Base-by-base conservation (phyloP, 2,797 vertebrate genomes). In the Anabas testudineus region DNA sequence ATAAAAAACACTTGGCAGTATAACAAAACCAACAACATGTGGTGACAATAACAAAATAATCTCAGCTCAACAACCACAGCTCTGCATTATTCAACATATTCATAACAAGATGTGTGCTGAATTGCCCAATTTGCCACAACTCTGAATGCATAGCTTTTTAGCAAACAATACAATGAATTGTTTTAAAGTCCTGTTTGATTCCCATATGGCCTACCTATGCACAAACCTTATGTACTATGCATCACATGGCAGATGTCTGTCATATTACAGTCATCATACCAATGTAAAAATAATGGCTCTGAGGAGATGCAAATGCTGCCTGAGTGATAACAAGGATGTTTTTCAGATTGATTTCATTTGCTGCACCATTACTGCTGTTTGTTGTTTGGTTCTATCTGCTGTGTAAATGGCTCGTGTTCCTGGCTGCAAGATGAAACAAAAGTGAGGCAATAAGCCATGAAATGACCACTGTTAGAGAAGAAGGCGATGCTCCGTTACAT, bases 371-470 rank as follows among this genome's bases (percentile, higher is more conserved):
- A 67, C 73, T 39, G 71, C 66, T 3, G 53, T 68, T 70, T 81
- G 72, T 57, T 70, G 64, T 63, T 42, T 43, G 15, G 51, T 65
- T 75, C 28, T 73, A 71, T 81, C 66, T 43, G 54, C 67, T 21
- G 32, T 57, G 60, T n/a, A 80, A 86, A 78, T 48, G 71, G 41
- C 54, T 63, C 3, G 1, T 66, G 76, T 60, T 75, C 36, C 43
- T 41, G 49, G 34, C 48, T 77, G 68, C 51, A 39, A 68, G 37
- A 70, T 21, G 59, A 71, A 71, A 36, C 74, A 68, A 64, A 71
- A 77, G 56, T 41, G 64, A 81, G 58, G 59, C 66, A 86, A 45
- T 66, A 82, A 71, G 70, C 75, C 79, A 67, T 88, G 81, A 85
- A 86, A 85, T 72, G 74, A 71, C 59, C 71, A 32, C 45, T 37